Percentiles rank a stretch among this genome's conserved stretches.
Conservation (phyloP, 1,140 invertebrate species). For the Eufriesea mexicana region DNA sequence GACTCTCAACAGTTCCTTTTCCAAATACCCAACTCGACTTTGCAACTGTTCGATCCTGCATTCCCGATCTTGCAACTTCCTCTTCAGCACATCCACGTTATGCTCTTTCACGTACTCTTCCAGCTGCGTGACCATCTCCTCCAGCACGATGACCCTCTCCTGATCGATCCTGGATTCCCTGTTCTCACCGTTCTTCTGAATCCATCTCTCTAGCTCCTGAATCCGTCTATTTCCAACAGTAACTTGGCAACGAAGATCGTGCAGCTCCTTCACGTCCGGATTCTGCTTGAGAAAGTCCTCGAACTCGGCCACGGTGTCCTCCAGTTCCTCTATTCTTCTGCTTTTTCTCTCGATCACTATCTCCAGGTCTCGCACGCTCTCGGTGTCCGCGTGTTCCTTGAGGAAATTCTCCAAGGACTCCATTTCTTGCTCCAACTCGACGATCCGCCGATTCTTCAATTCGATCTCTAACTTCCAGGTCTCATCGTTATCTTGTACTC, state of each 20-base stretch:
- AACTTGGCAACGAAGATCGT: conserved; percentile 69
- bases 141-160: conserved; percentile 73
- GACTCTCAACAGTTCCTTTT: conserved; percentile 55
- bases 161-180: conserved; percentile 71
- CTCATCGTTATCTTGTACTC: conserved; percentile 8
- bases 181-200: conserved; percentile 67
- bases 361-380: conserved; percentile 86
- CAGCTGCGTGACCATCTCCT: conserved; percentile 76
- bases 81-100: conserved; percentile 74
- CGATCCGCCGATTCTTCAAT: conserved; percentile 82
- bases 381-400: conserved; percentile 83
- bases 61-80: conserved; percentile 75
- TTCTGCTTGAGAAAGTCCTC: conserved; percentile 76
- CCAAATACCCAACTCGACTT: conserved; percentile 52
- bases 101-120: conserved; percentile 77
- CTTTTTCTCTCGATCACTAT: conserved; percentile 84
- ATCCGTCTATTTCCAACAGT: conserved; percentile 64
- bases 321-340: conserved; percentile 89
- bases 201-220: conserved; percentile 74
- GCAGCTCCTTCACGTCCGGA: conserved; percentile 76
- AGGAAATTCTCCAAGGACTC: conserved; percentile 83
- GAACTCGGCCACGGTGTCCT: conserved; percentile 83
- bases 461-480: conserved; percentile 81
- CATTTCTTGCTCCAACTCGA: conserved; percentile 84
- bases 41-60: conserved; percentile 75